Percentiles rank a stretch among this genome's conserved stretches.
Evolutionary conservation across 1,140 invertebrate genomes (phyloP).

Genomic region (Hyles euphorbiae): DNA sequence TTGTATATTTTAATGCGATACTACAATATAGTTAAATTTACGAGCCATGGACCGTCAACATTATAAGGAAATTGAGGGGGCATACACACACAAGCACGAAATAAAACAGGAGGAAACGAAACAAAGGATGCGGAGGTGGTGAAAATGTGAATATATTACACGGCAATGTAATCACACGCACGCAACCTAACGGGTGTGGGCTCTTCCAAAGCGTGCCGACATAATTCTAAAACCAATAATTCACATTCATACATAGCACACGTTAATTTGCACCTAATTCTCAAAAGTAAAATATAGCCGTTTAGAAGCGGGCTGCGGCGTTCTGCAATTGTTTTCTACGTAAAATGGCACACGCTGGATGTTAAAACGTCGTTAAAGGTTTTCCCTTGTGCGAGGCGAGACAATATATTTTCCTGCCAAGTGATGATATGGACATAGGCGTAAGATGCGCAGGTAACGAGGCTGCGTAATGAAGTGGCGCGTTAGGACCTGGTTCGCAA

Average conservation of each 20-base stretch:
- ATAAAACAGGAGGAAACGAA: constrained; percentile 51
- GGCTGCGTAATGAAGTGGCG: constrained; percentile 50
- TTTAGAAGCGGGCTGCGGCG: constrained; percentile 15
- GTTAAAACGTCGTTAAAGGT: constrained; percentile 17
- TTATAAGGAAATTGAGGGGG: too few relatives aligned
- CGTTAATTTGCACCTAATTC: constrained; percentile 58
- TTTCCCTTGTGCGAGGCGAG: not conserved
- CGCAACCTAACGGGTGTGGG: constrained; percentile 49
- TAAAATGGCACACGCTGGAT: constrained; percentile 13
- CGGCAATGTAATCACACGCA: constrained; percentile 66
- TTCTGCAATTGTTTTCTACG: constrained; percentile 16
- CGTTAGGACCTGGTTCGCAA: constrained; percentile 41
- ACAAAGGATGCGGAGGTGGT: constrained; percentile 67
- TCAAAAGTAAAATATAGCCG: constrained; percentile 28
- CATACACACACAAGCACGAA: not conserved
- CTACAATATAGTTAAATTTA: too few relatives aligned
- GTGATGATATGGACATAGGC: constrained; percentile 22
- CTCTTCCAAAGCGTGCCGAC: constrained; percentile 32
- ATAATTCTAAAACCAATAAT: constrained; percentile 68
- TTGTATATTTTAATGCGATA: too few relatives aligned
- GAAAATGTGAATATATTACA: constrained; percentile 73
- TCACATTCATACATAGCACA: constrained; percentile 43
- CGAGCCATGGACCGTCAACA: too few relatives aligned
- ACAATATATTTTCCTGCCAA: not conserved
- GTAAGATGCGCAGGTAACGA: constrained; percentile 35